Conservation (phyloP, 2,888 invertebrate genomes). For the Eupsilia transversa region DNA sequence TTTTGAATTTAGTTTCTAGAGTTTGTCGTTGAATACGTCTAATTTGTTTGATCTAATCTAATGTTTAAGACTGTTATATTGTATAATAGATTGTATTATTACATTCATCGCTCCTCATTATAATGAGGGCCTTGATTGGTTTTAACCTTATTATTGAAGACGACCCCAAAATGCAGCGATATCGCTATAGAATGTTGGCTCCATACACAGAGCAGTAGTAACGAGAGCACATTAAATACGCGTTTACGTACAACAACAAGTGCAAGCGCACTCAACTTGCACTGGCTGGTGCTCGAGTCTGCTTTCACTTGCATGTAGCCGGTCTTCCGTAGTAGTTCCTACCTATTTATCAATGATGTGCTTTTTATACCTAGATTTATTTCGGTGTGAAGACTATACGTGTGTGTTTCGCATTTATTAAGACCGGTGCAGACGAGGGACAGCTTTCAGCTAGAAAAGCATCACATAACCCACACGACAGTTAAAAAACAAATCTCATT, state of each 20-base stretch:
- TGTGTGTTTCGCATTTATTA: not conserved
- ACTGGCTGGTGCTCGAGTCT: not conserved
- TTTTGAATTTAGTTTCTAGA: too few species aligned
- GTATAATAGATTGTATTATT: not conserved
- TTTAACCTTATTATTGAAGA: not conserved
- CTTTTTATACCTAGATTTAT: not conserved
- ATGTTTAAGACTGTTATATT: too few species aligned
- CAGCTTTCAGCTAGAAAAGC: not conserved
- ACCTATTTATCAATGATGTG: not conserved
- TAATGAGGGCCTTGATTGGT: not conserved
- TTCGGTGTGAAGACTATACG: not conserved
- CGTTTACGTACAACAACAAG: not conserved
- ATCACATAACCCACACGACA: too few species aligned
- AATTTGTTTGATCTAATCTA: too few species aligned
- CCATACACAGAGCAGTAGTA: too few species aligned
- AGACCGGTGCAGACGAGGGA: too few species aligned
- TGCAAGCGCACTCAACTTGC: slow-evolving; percentile 10
- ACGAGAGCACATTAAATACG: too few species aligned
- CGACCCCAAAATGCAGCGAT: not conserved
- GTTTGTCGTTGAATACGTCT: too few species aligned
- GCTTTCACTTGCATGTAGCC: not conserved
- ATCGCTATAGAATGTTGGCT: not conserved
- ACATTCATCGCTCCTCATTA: not conserved
- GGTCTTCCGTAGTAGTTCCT: too few species aligned
- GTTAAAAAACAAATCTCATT: not conserved